Conservation (phyloP, 1,140 invertebrate genomes). For the Pygmarrhopalites habei region DNA sequence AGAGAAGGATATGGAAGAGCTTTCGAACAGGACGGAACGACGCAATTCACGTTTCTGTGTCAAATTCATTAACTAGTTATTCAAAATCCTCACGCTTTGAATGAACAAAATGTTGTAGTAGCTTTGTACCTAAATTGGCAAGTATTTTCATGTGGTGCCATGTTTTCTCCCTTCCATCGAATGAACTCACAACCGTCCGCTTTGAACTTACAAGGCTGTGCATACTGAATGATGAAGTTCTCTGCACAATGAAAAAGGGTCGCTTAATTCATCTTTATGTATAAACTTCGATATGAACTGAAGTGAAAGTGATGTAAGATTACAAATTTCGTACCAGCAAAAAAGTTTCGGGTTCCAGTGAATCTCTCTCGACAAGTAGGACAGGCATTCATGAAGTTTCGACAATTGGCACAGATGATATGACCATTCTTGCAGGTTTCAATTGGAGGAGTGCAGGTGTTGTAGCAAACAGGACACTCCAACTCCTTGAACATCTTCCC, state of each 20-base stretch:
- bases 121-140: conserved; percentile 23
- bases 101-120: no score
- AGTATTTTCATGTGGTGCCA: conserved; percentile 28
- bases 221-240: conserved; percentile 27
- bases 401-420: conserved; percentile 31
- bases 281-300: no score
- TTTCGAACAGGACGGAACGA: conserved; percentile 18
- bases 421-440: conserved; percentile 33
- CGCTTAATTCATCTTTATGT: no score
- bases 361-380: conserved; percentile 26
- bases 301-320: no score
- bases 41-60: conserved; percentile 11
- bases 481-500: conserved; percentile 30
- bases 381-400: conserved; percentile 12
- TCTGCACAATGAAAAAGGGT: no score
- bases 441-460: conserved; percentile 32
- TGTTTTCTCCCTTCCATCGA: conserved; percentile 32
- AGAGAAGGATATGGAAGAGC: conserved; percentile 20
- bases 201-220: conserved; percentile 25
- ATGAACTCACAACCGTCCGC: conserved; percentile 30
- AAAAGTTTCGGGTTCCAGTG: conserved; percentile 27
- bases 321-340: no score
- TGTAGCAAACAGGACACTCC: conserved; percentile 36
- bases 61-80: no score
- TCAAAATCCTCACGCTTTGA: no score